A percentile compares a stretch with the other conserved stretches of the same genome.
Evolutionary conservation across 2,888 invertebrate genomes (phyloP).

Genomic region (Polylopha cassiicola): DNA sequence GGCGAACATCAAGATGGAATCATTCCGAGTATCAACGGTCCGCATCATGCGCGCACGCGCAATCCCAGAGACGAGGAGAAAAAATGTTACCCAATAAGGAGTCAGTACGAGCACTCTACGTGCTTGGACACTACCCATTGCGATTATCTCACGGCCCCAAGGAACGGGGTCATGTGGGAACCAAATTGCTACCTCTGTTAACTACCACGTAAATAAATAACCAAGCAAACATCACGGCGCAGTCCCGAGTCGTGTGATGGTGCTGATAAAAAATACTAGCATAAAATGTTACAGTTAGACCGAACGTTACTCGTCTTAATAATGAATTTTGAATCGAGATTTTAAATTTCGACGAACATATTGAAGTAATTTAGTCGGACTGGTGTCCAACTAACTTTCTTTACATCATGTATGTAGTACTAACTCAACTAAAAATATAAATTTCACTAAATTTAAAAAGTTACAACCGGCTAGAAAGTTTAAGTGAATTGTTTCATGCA

Average conservation of each 20-base stretch:
- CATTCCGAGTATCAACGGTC: slow-evolving; percentile 37
- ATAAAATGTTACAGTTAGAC: slow-evolving; percentile 9
- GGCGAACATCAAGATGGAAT: slow-evolving; percentile 32
- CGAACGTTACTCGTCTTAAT: too few species aligned
- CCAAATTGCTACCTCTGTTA: slow-evolving; percentile 56
- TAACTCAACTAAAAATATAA: too few species aligned
- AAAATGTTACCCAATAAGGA: slow-evolving; percentile 68
- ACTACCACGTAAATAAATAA: slow-evolving; percentile 50
- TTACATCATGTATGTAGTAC: too few species aligned
- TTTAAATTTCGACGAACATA: too few species aligned
- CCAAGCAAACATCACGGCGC: slow-evolving; percentile 49
- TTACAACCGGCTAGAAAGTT: too few species aligned
- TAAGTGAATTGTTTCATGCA: too few species aligned
- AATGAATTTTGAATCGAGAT: too few species aligned
- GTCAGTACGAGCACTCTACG: too few species aligned
- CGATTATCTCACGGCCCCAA: slow-evolving; percentile 72
- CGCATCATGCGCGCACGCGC: slow-evolving; percentile 51
- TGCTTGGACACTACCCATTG: slow-evolving; percentile 65
- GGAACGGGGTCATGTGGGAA: slow-evolving; percentile 67
- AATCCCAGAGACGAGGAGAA: slow-evolving; percentile 48
- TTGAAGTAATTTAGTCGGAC: too few species aligned
- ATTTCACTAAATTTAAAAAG: too few species aligned
- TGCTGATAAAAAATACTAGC: slow-evolving; percentile 49
- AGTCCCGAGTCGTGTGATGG: slow-evolving; percentile 50
- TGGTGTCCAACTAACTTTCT: too few species aligned